Evolutionary conservation across 2,113 vertebrate species (phyloP).

Genomic region (Phoxinus phoxinus): DNA sequence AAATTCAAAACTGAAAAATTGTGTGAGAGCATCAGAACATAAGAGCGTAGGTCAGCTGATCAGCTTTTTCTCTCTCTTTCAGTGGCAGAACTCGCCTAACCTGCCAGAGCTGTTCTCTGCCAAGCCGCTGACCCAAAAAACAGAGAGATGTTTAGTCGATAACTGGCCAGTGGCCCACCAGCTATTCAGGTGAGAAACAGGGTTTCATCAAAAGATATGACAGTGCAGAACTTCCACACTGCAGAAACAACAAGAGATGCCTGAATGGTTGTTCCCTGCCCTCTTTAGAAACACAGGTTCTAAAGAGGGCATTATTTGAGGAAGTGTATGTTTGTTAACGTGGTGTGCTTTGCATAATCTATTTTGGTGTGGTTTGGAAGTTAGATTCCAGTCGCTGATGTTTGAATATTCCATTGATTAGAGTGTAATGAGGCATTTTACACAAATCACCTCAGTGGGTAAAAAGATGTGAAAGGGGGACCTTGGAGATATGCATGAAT

Average conservation of each 20-base stretch:
- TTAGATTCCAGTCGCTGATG: slow-evolving; percentile 1
- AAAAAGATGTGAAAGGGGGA: not conserved
- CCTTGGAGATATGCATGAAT: slow-evolving; percentile 25
- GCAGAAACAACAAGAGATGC: slow-evolving; percentile 53
- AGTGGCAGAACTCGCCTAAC: slow-evolving; percentile 9
- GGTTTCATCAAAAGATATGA: slow-evolving; percentile 59
- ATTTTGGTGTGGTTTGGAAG: slow-evolving; percentile 13
- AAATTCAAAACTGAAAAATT: not conserved
- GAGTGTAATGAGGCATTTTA: slow-evolving; percentile 34
- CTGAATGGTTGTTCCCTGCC: slow-evolving; percentile 22
- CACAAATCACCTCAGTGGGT: not conserved
- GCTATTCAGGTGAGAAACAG: slow-evolving; percentile 51
- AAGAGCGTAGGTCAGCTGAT: slow-evolving; percentile 9
- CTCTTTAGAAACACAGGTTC: not conserved
- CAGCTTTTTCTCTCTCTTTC: slow-evolving; percentile 10
- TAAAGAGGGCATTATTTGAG: not conserved
- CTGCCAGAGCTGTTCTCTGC: slow-evolving; percentile 42
- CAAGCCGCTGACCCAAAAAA: slow-evolving; percentile 73
- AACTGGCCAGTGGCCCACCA: slow-evolving; percentile 62
- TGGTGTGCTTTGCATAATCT: slow-evolving; percentile 5
- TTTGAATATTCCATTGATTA: slow-evolving; percentile 19
- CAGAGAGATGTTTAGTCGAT: slow-evolving; percentile 66
- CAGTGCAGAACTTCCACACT: slow-evolving; percentile 29
- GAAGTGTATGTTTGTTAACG: slow-evolving; percentile 2
- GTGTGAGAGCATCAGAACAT: not conserved